phyloP scores from a whole-genome alignment of 2,888 invertebrate genomes.

The Hydraecia micacea region DNA sequence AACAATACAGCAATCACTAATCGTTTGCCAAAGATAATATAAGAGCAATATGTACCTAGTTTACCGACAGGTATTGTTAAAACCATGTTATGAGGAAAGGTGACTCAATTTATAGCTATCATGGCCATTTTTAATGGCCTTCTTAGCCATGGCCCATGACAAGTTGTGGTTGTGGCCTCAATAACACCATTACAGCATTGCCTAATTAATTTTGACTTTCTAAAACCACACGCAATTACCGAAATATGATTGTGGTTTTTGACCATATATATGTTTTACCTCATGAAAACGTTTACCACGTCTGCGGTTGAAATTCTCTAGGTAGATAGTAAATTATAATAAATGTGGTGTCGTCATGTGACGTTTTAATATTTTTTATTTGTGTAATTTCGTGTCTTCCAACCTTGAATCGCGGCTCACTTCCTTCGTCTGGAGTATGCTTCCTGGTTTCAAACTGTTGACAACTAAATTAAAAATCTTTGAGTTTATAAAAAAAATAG shows the following conservation, averaged over 20 bases:
- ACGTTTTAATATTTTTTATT: slow-evolving; percentile 19
- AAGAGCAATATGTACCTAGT: neutral
- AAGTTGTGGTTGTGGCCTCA: slow-evolving; percentile 32
- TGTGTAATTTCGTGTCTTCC: slow-evolving; percentile 17
- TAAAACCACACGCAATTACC: slow-evolving; percentile 1
- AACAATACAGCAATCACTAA: neutral
- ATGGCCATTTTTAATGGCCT: slow-evolving; percentile 34
- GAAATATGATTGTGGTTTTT: neutral
- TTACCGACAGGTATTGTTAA: slow-evolving; percentile 20
- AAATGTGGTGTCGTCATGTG: neutral
- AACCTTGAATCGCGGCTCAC: slow-evolving; percentile 34
- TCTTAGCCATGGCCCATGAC: slow-evolving; percentile 20
- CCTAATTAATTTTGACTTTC: slow-evolving; percentile 26
- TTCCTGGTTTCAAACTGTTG: slow-evolving; percentile 40
- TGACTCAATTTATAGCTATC: slow-evolving; percentile 11
- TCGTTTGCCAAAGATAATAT: neutral
- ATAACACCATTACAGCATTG: slow-evolving; percentile 20
- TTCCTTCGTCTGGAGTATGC: slow-evolving; percentile 25
- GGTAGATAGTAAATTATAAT: slow-evolving; percentile 6
- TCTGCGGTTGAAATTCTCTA: neutral
- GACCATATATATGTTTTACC: neutral
- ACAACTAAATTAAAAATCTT: slow-evolving; percentile 34
- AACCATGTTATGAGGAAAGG: slow-evolving; percentile 13
- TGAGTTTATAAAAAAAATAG: neutral
- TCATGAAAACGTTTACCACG: neutral